Conservation (phyloP, 1,140 invertebrate genomes). For the Pararge aegeria region DNA sequence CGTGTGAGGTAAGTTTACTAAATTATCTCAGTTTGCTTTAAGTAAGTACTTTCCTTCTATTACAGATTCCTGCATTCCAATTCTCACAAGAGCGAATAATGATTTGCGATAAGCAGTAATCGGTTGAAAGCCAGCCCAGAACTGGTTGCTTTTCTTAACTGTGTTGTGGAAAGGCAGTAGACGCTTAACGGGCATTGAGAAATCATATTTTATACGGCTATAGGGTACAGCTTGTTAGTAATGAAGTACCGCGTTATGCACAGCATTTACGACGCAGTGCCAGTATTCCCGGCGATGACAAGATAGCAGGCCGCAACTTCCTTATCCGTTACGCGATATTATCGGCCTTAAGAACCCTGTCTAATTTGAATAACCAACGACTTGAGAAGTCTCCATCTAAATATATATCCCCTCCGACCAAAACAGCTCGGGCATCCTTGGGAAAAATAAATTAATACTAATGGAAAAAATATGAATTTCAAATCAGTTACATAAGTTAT, state of each 20-base stretch:
- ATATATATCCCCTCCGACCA: conserved; percentile 49
- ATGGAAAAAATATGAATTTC: conserved; percentile 16
- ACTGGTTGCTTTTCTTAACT: conserved; percentile 28
- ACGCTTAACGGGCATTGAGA: conserved; percentile 24
- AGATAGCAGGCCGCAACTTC: conserved; percentile 58
- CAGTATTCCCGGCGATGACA: conserved; percentile 52
- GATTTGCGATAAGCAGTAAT: conserved; percentile 31
- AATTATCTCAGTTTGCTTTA: conserved; percentile 7
- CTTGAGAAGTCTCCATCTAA: conserved; percentile 45
- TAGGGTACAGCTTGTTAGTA: conserved; percentile 21
- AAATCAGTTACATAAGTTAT: conserved; percentile 13
- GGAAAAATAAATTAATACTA: conserved; percentile 29
- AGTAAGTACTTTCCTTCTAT: conserved; percentile 15
- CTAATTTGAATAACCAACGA: conserved; percentile 67
- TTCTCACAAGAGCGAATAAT: conserved; percentile 28
- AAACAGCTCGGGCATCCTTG: conserved; percentile 45
- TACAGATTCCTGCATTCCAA: conserved; percentile 29
- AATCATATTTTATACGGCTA: conserved; percentile 28
- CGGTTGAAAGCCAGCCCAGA: conserved; percentile 27
- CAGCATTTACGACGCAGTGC: conserved; percentile 29
- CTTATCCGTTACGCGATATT: conserved; percentile 69
- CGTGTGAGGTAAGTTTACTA: not conserved
- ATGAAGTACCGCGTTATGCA: conserved; percentile 25
- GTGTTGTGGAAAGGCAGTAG: conserved; percentile 22
- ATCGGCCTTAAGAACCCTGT: conserved; percentile 54